These are phyloP conservation scores for Platypus cylindrus DNA, from an alignment of 2,888 invertebrate genomes.

Conservation along the genomic window DNA sequence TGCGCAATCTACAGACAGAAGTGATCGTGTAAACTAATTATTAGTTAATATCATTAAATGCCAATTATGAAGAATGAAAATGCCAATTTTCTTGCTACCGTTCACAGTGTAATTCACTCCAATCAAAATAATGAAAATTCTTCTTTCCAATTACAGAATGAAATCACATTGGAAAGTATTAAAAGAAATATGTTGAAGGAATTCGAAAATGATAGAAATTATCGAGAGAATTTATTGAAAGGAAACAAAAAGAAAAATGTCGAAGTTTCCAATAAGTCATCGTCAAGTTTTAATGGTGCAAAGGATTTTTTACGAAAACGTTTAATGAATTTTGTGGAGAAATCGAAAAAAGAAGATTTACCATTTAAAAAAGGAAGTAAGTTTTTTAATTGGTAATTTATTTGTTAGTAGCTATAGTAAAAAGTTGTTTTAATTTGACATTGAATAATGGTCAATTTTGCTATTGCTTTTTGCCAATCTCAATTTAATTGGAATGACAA, in stretches of 20 bases:
- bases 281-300: background rate
- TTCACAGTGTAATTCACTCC: too few species aligned
- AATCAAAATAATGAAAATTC: slow-evolving; percentile 1
- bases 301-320: slow-evolving; percentile 7
- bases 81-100: too few species aligned
- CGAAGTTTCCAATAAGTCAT: background rate
- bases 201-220: slow-evolving; percentile 25
- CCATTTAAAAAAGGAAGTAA: slow-evolving; percentile 13
- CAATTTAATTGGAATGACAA: too few species aligned
- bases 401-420: too few species aligned
- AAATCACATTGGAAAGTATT: slow-evolving; percentile 7
- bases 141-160: slow-evolving; percentile 5
- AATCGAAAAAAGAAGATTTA: slow-evolving; percentile 8
- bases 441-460: too few species aligned
- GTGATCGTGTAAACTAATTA: too few species aligned
- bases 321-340: slow-evolving; percentile 6
- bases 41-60: too few species aligned
- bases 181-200: slow-evolving; percentile 23
- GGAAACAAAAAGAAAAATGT: background rate
- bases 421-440: too few species aligned
- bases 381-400: slow-evolving; percentile 5
- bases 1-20: too few species aligned
- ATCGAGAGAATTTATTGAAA: slow-evolving; percentile 19
- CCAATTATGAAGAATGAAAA: too few species aligned
- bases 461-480: too few species aligned